phyloP scores from a whole-genome alignment of 2,797 vertebrate species.

The Squalus acanthias region DNA sequence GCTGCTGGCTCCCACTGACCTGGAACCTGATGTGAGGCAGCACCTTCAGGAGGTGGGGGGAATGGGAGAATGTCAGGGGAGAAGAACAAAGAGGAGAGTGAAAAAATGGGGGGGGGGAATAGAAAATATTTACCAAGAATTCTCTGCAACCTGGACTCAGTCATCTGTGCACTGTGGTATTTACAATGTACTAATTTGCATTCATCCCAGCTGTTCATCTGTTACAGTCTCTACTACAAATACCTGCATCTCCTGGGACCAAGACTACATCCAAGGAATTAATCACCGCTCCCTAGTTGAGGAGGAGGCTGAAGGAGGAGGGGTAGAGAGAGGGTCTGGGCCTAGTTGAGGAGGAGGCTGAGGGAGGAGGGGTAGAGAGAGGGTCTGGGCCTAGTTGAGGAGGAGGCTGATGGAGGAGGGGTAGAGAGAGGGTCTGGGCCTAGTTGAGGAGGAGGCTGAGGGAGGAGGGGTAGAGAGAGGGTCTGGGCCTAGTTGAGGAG shows the following conservation, averaged over 20 bases:
- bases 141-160: background rate
- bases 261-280: background rate
- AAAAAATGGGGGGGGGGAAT: background rate
- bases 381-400: no score
- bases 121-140: background rate
- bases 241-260: background rate
- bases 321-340: no score
- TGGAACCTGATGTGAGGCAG: background rate
- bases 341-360: no score
- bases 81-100: background rate
- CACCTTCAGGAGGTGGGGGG: background rate
- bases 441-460: no score
- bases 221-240: background rate
- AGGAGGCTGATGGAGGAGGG: no score
- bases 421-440: no score
- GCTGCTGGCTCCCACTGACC: background rate
- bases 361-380: no score
- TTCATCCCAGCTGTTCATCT: background rate
- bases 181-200: background rate
- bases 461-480: no score
- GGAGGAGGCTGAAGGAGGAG: no score
- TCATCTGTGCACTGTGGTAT: background rate
- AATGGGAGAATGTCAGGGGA: background rate
- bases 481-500: no score
- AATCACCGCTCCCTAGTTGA: background rate